Evolutionary conservation across 1,140 invertebrate species (phyloP), one percentile per base, ranked within the genome.

Genomic region (Pentalonia nigronervosa): DNA sequence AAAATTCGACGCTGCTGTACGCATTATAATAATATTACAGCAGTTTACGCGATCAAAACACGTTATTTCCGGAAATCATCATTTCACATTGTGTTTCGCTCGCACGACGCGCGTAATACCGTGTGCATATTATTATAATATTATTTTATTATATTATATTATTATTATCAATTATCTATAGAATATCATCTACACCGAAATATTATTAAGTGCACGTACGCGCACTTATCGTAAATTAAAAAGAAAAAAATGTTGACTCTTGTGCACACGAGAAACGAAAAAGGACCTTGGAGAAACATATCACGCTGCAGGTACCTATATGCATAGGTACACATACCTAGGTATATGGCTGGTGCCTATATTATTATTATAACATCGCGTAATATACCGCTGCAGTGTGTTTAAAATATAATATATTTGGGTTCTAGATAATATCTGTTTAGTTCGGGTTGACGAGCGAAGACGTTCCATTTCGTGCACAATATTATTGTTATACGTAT

Each of bases 391-490:
- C 41, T 45, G 88, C 41, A 21, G 88, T 90, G 88, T 60, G 47
- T 90, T 45, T 67, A 8, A 67, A 45, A 67, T 67, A 67, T 45
- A n/a, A 67, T 67, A 67, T 45, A 45, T 90, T 90, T 90, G 1
- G 45, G 89, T 45, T 60, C 89, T 90, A 67, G 89, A 90, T 90
- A 90, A 67, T 90, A 90, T 90, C 89, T 90, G 89, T 90, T 93
- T 81, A n/a, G 91, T 93, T 93, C 47, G 41, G 81, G 91, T 93
- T 93, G 91, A 93, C 91, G 91, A 93, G 86, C 91, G 91, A 93
- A 93, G 91, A 93, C 91, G 91, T 93, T 93, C 91, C 91, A 93
- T 93, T 93, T 93, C 91, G 76, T 93, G 91, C 91, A 93, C 91
- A 93, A 93, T 93, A 93, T 86, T 93, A 93, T 93, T 93, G 76